Evolutionary conservation across 2,888 invertebrate species (phyloP).

Genomic region (Chalcis sispes): DNA sequence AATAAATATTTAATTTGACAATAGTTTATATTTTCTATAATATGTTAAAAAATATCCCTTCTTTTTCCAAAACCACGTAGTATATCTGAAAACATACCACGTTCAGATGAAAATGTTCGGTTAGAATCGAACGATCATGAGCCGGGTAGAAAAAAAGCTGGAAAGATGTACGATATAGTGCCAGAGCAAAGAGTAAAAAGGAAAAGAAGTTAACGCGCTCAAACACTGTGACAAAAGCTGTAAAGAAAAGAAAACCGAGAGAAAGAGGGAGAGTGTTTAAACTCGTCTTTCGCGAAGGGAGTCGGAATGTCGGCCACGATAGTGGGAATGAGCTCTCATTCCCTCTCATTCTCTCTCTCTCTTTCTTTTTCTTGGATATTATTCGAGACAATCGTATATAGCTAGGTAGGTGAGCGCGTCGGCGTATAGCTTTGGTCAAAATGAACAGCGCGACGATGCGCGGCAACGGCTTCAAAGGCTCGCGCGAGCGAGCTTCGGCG

Average conservation of each 20-base stretch:
- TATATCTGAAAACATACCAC: too few species aligned
- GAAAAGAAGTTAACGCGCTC: constrained; percentile 33
- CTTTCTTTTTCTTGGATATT: too few species aligned
- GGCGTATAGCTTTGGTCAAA: constrained; percentile 15
- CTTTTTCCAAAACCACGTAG: too few species aligned
- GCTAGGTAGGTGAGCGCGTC: too few species aligned
- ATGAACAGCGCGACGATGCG: constrained; percentile 37
- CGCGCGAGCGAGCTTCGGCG: constrained; percentile 43
- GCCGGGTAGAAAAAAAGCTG: background rate
- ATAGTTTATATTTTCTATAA: too few species aligned
- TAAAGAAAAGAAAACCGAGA: constrained; percentile 25
- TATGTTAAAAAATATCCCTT: too few species aligned
- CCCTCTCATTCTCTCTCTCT: too few species aligned
- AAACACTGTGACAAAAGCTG: constrained; percentile 19
- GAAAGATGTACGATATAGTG: too few species aligned
- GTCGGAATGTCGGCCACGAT: constrained; percentile 30
- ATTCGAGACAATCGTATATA: constrained; percentile 52
- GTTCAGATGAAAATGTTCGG: too few species aligned
- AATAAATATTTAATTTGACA: too few species aligned
- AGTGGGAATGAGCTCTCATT: constrained; percentile 44
- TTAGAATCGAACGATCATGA: background rate
- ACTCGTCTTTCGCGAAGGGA: constrained; percentile 28
- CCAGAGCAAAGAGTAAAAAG: background rate
- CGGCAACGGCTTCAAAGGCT: constrained; percentile 7
- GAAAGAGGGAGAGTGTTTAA: background rate